phyloP scores from a whole-genome alignment of 2,888 invertebrate species.

The Aradus depressus region DNA sequence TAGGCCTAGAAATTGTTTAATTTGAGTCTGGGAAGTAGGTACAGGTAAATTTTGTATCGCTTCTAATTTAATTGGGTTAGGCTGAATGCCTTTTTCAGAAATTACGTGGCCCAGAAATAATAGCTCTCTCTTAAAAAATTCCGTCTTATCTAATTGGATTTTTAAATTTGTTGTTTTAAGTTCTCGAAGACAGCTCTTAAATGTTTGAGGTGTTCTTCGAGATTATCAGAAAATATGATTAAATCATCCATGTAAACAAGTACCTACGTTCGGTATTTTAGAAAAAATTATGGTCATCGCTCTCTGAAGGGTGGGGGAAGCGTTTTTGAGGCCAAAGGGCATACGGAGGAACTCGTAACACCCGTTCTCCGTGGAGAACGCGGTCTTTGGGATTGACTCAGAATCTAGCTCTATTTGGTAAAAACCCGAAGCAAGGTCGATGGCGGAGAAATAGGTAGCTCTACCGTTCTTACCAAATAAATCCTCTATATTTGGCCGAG shows the following conservation, averaged over 20 bases:
- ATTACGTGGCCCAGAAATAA: constrained; percentile 14
- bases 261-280: constrained; percentile 10
- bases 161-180: background rate
- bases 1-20: too few relatives aligned
- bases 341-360: too few relatives aligned
- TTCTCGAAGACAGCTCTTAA: background rate
- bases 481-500: constrained; percentile 18
- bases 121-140: constrained; percentile 1
- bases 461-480: constrained; percentile 15
- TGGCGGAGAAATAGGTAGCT: too few relatives aligned
- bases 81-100: too few relatives aligned
- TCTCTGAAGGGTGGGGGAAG: constrained; percentile 13
- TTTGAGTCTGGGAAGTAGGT: constrained; percentile 8
- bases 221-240: constrained; percentile 11
- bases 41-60: constrained; percentile 10
- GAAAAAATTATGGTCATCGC: too few relatives aligned
- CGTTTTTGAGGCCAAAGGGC: too few relatives aligned
- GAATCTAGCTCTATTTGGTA: too few relatives aligned
- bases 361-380: too few relatives aligned
- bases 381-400: too few relatives aligned
- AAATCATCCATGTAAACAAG: constrained; percentile 21
- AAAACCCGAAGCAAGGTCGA: too few relatives aligned
- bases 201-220: too few relatives aligned
- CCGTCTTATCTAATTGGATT: too few relatives aligned
- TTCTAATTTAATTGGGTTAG: constrained; percentile 7